Evolutionary conservation across 2,797 vertebrate species (phyloP), one percentile per base, ranked within the genome.

Genomic region (Sebastes itinus): DNA sequence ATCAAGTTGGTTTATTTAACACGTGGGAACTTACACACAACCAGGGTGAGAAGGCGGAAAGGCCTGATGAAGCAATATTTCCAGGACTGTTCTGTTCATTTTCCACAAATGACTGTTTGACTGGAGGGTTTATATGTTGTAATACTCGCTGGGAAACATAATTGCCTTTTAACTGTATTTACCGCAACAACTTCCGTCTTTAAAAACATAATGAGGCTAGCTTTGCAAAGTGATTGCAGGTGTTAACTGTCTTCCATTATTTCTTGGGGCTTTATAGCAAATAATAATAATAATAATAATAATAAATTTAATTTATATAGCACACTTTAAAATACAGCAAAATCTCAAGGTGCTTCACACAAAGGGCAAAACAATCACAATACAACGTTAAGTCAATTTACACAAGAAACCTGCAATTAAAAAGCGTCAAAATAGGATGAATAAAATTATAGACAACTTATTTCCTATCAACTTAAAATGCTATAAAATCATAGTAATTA

Each of bases 61-160:
- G 49, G 56, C 22, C 65, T 42, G 77, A 62, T 88, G 75, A 87
- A 63, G 82, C 68, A 76, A 63, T 69, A 49, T 81, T 81, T 84
- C 78, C 77, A 83, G 67, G 82, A 84, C 83, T 79, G 18, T 38
- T 75, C 18, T 30, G 33, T 75, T 79, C 30, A 72, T 80, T 81
- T 82, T 35, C 62, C 72, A 66, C 60, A 46, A 38, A 54, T 28
- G 30, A 61, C 56, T 62, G 42, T 79, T 70, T 22, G 46, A 66
- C 77, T 76, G 59, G 58, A 73, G 52, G 49, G 42, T 62, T 63
- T 80, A 23, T 61, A 10, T 13, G 20, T 13, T 73, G 23, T 42
- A 20, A 23, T 66, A 16, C 16, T 75, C 9, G 68, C 69, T 28
- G 12, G 81, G 69, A 77, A 71, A 78, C 20, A 30, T 38, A 42